These are phyloP conservation scores for Clupea harengus DNA, from an alignment of 2,113 vertebrate species.

Conservation along the genomic window DNA sequence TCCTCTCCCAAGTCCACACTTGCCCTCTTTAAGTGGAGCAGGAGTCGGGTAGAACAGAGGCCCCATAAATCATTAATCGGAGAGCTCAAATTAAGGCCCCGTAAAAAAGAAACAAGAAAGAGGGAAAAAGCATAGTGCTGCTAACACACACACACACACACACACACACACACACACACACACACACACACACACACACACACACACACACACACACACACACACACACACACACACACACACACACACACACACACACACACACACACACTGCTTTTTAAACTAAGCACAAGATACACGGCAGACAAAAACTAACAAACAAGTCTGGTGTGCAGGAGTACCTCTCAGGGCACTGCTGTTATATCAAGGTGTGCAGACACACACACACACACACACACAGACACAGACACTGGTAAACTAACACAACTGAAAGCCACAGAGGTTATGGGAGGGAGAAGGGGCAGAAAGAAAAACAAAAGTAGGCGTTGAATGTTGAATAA, in stretches of 20 bases:
- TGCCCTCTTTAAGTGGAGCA: background rate
- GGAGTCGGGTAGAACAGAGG: background rate
- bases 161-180: no score
- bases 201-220: no score
- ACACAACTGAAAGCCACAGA: background rate
- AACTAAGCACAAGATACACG: background rate
- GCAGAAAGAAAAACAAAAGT: background rate
- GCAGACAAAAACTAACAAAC: background rate
- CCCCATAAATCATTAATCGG: background rate
- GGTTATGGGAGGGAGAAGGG: background rate
- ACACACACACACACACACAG: conserved; percentile 1
- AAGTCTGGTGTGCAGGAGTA: background rate
- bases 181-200: no score
- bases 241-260: no score
- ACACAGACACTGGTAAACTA: background rate
- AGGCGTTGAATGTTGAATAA: background rate
- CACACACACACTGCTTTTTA: background rate
- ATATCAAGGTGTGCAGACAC: background rate
- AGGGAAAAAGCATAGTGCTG: background rate
- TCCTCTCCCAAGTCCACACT: background rate
- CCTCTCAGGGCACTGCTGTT: background rate
- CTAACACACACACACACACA: background rate
- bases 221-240: no score
- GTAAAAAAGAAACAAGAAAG: background rate
- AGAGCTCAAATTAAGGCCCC: background rate